Percentiles rank a stretch among this genome's conserved stretches.
These are phyloP conservation scores for Leucophenga maculata DNA, from an alignment of 2,888 invertebrate genomes.

Conservation along the genomic window DNA sequence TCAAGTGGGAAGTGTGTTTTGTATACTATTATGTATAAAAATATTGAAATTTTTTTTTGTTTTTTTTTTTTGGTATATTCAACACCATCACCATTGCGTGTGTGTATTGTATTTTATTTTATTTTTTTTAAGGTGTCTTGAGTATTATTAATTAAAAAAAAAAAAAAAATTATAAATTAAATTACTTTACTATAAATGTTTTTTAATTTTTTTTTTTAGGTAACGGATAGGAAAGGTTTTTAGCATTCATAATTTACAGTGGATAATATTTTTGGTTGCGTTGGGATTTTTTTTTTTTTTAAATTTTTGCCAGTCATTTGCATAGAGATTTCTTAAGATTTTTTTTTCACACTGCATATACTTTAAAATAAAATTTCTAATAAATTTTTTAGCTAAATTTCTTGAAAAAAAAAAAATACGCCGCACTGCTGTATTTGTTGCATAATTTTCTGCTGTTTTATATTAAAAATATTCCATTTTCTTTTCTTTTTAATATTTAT, in stretches of 20 bases:
- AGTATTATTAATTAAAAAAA: too few relatives aligned
- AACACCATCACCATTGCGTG: constrained; percentile 68
- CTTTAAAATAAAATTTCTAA: too few relatives aligned
- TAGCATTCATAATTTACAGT: too few relatives aligned
- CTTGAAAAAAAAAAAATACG: constrained; percentile 20
- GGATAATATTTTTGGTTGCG: not conserved
- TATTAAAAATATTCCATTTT: constrained; percentile 17
- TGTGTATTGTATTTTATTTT: constrained; percentile 40
- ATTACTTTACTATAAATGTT: constrained; percentile 24
- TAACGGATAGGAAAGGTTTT: not conserved
- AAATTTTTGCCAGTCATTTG: constrained; percentile 6
- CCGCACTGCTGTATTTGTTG: too few relatives aligned
- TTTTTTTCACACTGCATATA: too few relatives aligned
- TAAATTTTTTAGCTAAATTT: not conserved
- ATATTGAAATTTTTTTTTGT: too few relatives aligned
- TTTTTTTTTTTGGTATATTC: constrained; percentile 39
- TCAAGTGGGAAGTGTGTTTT: constrained; percentile 37
- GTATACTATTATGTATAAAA: constrained; percentile 21
- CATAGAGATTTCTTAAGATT: not conserved
- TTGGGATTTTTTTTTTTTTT: constrained; percentile 11
- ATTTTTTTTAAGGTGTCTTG: constrained; percentile 26
- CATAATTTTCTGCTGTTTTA: too few relatives aligned
- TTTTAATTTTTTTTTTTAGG: constrained; percentile 38
- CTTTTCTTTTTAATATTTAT: constrained; percentile 32
- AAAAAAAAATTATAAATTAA: too few relatives aligned